Conservation (phyloP, 2,888 invertebrate species). For the Chrysopilus asiliformis region DNA sequence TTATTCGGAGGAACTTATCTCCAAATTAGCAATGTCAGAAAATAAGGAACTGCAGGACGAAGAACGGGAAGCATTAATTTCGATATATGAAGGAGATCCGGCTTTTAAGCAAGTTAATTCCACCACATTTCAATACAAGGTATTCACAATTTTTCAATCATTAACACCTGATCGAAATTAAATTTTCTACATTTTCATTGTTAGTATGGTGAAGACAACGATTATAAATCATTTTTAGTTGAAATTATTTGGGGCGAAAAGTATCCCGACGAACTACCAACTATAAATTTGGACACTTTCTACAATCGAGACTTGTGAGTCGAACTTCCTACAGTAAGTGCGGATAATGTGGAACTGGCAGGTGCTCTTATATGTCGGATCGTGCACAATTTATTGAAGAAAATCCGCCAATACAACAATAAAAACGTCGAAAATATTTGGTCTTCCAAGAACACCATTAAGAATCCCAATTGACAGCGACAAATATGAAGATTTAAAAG, state of each 20-base stretch:
- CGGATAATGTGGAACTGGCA: too few relatives aligned
- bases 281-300: conserved; percentile 76
- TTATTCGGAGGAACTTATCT: too few relatives aligned
- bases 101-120: conserved; percentile 68
- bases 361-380: neutral
- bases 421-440: too few relatives aligned
- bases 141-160: conserved; percentile 29
- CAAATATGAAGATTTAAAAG: too few relatives aligned
- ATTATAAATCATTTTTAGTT: conserved; percentile 65
- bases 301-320: conserved; percentile 88
- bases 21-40: conserved; percentile 39
- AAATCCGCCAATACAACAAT: neutral
- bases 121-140: conserved; percentile 84
- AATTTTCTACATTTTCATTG: conserved; percentile 14
- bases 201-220: conserved; percentile 75
- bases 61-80: conserved; percentile 78
- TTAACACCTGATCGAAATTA: neutral
- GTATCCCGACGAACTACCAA: conserved; percentile 75
- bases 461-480: too few relatives aligned
- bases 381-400: neutral
- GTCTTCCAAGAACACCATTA: too few relatives aligned
- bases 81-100: conserved; percentile 89
- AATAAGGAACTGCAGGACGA: conserved; percentile 60
- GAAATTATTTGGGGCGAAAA: conserved; percentile 77
- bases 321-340: neutral